Percentiles rank a stretch among this genome's conserved stretches.
Evolutionary conservation across 2,113 vertebrate species (phyloP).

Genomic region (Cygnus atratus): DNA sequence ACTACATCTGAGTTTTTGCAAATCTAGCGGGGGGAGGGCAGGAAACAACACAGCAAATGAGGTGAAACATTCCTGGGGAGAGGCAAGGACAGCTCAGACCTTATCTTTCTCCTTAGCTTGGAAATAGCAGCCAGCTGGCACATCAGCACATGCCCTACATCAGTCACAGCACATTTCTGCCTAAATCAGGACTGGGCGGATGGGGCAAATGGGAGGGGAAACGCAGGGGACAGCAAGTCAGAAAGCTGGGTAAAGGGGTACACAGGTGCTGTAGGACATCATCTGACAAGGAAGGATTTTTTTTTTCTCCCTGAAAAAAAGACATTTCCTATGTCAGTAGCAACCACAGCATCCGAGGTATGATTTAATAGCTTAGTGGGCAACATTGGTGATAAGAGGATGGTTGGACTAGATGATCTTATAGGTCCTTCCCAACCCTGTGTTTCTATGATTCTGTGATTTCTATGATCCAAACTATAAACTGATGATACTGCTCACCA

Average conservation of each 20-base stretch:
- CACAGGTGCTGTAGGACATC: not conserved
- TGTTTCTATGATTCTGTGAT: too few species aligned
- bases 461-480: not conserved
- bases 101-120: not conserved
- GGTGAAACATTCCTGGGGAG: not conserved
- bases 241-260: not conserved
- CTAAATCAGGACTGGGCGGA: not conserved
- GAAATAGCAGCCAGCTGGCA: slow-evolving; percentile 4
- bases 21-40: accelerated
- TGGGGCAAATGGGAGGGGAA: not conserved
- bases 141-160: slow-evolving; percentile 25
- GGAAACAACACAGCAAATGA: not conserved
- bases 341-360: accelerated
- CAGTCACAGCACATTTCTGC: not conserved
- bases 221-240: not conserved
- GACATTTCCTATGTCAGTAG: not conserved
- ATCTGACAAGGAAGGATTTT: not conserved
- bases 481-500: not conserved
- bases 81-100: not conserved
- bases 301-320: not conserved
- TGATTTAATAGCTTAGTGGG: too few species aligned
- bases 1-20: not conserved
- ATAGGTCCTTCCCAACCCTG: too few species aligned
- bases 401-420: too few species aligned
- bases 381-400: too few species aligned